Evolutionary conservation across 2,888 invertebrate genomes (phyloP).

Genomic region (Escarpia spicata): DNA sequence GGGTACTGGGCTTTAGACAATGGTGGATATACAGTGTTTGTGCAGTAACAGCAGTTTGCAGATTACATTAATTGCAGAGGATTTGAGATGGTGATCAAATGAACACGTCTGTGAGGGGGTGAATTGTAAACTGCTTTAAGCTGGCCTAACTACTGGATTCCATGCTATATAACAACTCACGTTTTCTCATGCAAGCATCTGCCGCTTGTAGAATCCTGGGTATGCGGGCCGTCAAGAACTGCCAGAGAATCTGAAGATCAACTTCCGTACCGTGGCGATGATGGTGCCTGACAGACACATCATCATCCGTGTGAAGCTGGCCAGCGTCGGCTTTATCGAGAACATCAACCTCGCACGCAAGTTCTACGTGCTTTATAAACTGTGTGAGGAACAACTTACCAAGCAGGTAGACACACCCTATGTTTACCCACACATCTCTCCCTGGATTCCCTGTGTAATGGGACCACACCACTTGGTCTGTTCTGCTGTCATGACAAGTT

Average conservation of each 20-base stretch:
- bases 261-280: slow-evolving; percentile 67
- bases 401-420: slow-evolving; percentile 59
- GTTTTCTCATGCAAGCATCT: not conserved
- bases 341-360: slow-evolving; percentile 64
- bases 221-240: slow-evolving; percentile 67
- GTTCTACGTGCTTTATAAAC: slow-evolving; percentile 66
- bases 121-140: too few relatives aligned
- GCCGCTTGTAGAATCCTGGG: slow-evolving; percentile 63
- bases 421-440: not conserved
- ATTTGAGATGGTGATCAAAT: too few relatives aligned
- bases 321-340: slow-evolving; percentile 65
- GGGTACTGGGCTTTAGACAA: too few relatives aligned
- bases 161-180: not conserved
- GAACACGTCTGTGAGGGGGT: too few relatives aligned
- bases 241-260: slow-evolving; percentile 67
- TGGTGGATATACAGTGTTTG: too few relatives aligned
- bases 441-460: too few relatives aligned
- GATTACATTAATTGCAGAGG: too few relatives aligned
- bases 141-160: too few relatives aligned
- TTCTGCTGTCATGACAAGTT: too few relatives aligned
- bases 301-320: slow-evolving; percentile 66
- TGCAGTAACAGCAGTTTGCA: too few relatives aligned
- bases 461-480: too few relatives aligned
- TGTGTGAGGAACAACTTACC: slow-evolving; percentile 67
- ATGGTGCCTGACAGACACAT: slow-evolving; percentile 67